phyloP scores from a whole-genome alignment of 2,113 vertebrate species.

The zebrafish (Danio rerio) region GRCz12tu NC_133185.1:47824501-47825000 shows the following conservation, averaged over 20 bases:
- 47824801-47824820: background rate
- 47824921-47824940: no score
- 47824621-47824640: background rate
- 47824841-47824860: background rate
- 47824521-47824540: background rate
- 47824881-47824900: no score
- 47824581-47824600: constrained; percentile 28
- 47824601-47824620: background rate
- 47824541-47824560: background rate
- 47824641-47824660: background rate
- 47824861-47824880: background rate
- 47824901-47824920: no score
- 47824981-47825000: no score
- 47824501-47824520: background rate
- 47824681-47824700: background rate
- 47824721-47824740: background rate
- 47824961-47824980: no score
- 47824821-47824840: background rate
- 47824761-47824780: background rate
- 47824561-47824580: constrained; percentile 7
- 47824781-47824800: background rate
- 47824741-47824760: background rate
- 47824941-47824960: no score
- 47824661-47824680: constrained; percentile 10
- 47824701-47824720: background rate